phyloP scores from a whole-genome alignment of 2,888 invertebrate genomes.

The Herminia tarsipennalis region DNA sequence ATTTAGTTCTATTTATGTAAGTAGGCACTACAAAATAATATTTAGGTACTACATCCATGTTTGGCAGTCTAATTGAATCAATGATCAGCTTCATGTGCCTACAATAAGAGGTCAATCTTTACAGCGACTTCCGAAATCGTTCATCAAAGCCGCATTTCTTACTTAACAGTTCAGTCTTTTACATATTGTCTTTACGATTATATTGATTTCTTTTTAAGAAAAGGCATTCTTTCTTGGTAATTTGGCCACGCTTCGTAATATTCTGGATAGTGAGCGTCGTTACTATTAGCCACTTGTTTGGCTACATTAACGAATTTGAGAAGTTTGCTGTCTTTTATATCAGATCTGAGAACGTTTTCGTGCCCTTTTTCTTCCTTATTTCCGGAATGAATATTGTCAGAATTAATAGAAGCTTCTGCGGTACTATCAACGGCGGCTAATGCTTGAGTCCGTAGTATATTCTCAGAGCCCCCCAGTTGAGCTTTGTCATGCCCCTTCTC shows the following conservation, averaged over 20 bases:
- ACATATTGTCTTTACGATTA: neutral
- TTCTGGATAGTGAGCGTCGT: slow-evolving; percentile 31
- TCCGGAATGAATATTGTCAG: slow-evolving; percentile 46
- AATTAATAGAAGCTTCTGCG: slow-evolving; percentile 42
- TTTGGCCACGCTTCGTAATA: slow-evolving; percentile 10
- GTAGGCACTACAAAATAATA: too few species aligned
- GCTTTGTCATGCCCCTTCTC: slow-evolving; percentile 57
- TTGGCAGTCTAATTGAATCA: too few species aligned
- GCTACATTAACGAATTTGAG: slow-evolving; percentile 61
- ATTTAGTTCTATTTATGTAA: too few species aligned
- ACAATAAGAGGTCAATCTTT: too few species aligned
- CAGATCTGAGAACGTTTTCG: slow-evolving; percentile 44
- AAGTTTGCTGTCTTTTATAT: slow-evolving; percentile 49
- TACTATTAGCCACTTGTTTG: slow-evolving; percentile 55
- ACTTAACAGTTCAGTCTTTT: neutral
- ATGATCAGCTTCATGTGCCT: too few species aligned
- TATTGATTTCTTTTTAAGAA: neutral
- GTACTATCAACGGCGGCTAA: slow-evolving; percentile 51
- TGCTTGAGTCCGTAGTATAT: slow-evolving; percentile 55
- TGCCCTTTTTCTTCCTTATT: slow-evolving; percentile 43
- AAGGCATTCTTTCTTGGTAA: slow-evolving; percentile 11
- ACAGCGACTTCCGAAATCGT: too few species aligned
- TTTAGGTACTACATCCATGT: too few species aligned
- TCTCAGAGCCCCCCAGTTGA: slow-evolving; percentile 61
- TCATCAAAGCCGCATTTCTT: too few species aligned